Evolutionary conservation across 1,140 invertebrate genomes (phyloP), one percentile per base, ranked within the genome.

Genomic region (Sesamia nonagrioides): DNA sequence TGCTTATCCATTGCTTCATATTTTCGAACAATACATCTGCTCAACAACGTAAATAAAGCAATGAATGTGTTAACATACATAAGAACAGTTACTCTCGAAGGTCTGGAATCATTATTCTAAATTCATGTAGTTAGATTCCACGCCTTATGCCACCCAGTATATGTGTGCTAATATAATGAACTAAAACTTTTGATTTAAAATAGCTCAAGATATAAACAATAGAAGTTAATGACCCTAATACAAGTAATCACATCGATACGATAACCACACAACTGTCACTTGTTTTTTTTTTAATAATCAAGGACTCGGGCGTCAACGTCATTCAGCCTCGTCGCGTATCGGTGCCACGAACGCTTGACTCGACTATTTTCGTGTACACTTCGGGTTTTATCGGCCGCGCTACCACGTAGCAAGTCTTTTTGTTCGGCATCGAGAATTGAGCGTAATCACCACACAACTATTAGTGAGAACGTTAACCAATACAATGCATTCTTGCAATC

Each of bases 281-380:
- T 80, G 63, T 48, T 27, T 80, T 80, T 80, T 80, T 71, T 80
- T 80, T 80, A 77, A 80, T 80, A 80, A 80, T 72, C 79, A 80
- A 80, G 79, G 79, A 80, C 79, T 80, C 74, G 66, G 45, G 48
- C 48, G 61, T 35, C 45, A 50, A 80, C 78, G 78, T 80, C 61
- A 79, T 3, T 17, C 52, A 54, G 72, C 78, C 72, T 80, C 78
- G 72, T 66, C 60, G 76, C 54, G 72, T 80, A 80, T 80, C 78
- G 78, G 78, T 80, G 78, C 78, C 78, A 80, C 78, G 78, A 75
- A 76, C 78, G 69, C 18, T 35, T 48, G 60, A 37, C 68, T 80
- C 79, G 78, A 75, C 37, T 77, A 72, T 80, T 80, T 80, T 73
- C 74, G 79, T 80, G 58, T 37, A 21, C 54, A 61, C 66, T 68